Evolutionary conservation across 1,140 invertebrate species (phyloP).

Genomic region (Sitobion miscanthi): DNA sequence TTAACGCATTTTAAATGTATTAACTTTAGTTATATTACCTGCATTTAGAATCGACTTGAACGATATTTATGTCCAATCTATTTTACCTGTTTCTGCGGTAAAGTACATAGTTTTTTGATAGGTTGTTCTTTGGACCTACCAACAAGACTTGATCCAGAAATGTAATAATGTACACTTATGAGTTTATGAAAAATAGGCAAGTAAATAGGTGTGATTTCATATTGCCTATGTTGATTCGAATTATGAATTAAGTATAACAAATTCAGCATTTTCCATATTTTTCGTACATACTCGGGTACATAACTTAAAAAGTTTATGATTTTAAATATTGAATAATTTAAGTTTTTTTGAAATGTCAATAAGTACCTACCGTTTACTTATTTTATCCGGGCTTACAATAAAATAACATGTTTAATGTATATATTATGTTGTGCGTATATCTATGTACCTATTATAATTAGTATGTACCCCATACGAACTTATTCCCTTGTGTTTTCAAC

Average conservation of each 20-base stretch:
- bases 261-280: background rate
- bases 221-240: background rate
- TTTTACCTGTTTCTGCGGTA: background rate
- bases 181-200: no score
- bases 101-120: background rate
- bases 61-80: background rate
- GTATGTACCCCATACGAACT: no score
- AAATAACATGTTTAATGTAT: no score
- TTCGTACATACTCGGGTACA: background rate
- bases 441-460: no score
- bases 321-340: background rate
- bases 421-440: no score
- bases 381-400: no score
- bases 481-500: no score
- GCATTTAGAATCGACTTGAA: background rate
- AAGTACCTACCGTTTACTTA: no score
- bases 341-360: no score
- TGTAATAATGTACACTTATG: background rate
- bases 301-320: background rate
- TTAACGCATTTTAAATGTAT: background rate
- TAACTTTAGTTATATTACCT: background rate
- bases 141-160: background rate
- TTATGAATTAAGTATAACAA: background rate
- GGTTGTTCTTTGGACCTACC: background rate
- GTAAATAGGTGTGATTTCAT: background rate